Conservation (phyloP, 2,888 invertebrate genomes). For the Dasypolia templi region DNA sequence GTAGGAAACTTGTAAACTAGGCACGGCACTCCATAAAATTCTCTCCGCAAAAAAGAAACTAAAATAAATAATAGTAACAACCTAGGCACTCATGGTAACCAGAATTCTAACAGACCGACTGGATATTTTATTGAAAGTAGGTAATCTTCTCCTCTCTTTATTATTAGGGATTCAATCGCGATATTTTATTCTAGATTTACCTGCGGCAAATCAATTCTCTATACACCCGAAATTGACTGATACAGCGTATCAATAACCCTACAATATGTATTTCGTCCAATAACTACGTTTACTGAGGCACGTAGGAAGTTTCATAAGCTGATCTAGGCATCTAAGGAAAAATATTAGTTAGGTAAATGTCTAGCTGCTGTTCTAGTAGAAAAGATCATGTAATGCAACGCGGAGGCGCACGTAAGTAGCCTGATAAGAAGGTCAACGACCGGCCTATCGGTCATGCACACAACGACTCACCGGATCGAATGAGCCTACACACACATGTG, state of each 20-base stretch:
- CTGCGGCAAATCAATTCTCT: neutral
- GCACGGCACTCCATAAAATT: too few species aligned
- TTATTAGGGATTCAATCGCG: neutral
- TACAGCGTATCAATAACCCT: conserved; percentile 28
- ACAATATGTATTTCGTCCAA: conserved; percentile 18
- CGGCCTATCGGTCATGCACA: conserved; percentile 84
- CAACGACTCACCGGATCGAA: conserved; percentile 61
- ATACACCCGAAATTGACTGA: conserved; percentile 21
- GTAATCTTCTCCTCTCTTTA: neutral
- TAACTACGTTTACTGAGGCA: conserved; percentile 28
- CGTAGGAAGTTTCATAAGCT: conserved; percentile 22
- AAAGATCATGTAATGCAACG: conserved; percentile 63
- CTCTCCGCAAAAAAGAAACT: neutral
- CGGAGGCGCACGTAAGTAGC: conserved; percentile 69
- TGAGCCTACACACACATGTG: conserved; percentile 56
- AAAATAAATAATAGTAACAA: neutral
- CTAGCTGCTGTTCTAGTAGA: conserved; percentile 27
- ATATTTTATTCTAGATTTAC: neutral
- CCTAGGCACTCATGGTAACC: too few species aligned
- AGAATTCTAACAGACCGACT: neutral
- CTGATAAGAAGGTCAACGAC: conserved; percentile 80
- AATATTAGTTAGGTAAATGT: conserved; percentile 28
- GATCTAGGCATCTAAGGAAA: conserved; percentile 14
- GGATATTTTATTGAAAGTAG: neutral
- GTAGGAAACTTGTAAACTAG: neutral